Conservation (phyloP, 1,140 invertebrate species). For the Heliconius eleuchia region DNA sequence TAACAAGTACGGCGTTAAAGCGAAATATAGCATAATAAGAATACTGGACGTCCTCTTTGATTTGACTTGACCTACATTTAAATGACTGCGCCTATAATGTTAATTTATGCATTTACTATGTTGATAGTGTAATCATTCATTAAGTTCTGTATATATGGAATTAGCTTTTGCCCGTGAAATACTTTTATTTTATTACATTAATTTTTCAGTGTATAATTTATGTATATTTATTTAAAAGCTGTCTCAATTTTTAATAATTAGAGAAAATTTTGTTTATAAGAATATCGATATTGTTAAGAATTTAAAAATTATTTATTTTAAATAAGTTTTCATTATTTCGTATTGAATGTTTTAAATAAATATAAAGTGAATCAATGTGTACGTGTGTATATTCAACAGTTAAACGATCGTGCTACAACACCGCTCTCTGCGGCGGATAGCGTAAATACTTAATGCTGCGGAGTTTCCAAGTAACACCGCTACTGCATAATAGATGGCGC, state of each 20-base stretch:
- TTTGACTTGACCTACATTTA: slow-evolving; percentile 6
- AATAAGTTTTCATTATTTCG: neutral
- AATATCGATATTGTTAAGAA: too few species aligned
- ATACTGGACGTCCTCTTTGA: slow-evolving; percentile 12
- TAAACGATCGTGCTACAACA: neutral
- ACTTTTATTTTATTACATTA: too few species aligned
- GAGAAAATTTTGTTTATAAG: too few species aligned
- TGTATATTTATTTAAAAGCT: too few species aligned
- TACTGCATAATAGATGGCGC: slow-evolving; percentile 67
- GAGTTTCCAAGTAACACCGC: slow-evolving; percentile 40
- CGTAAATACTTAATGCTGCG: slow-evolving; percentile 18
- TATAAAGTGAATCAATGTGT: neutral
- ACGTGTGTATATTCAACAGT: slow-evolving; percentile 1
- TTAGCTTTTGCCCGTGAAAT: too few species aligned
- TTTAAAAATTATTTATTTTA: too few species aligned
- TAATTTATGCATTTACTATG: neutral
- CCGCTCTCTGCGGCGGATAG: slow-evolving; percentile 1
- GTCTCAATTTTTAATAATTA: too few species aligned
- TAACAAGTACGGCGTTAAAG: neutral
- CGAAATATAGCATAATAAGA: slow-evolving; percentile 7
- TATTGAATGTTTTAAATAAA: neutral
- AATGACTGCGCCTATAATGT: neutral
- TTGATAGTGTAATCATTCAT: neutral
- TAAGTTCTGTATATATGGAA: neutral
- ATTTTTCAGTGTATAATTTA: too few species aligned